Base-by-base conservation (phyloP, 1,140 invertebrate species). In the Drosophila saltans region DNA sequence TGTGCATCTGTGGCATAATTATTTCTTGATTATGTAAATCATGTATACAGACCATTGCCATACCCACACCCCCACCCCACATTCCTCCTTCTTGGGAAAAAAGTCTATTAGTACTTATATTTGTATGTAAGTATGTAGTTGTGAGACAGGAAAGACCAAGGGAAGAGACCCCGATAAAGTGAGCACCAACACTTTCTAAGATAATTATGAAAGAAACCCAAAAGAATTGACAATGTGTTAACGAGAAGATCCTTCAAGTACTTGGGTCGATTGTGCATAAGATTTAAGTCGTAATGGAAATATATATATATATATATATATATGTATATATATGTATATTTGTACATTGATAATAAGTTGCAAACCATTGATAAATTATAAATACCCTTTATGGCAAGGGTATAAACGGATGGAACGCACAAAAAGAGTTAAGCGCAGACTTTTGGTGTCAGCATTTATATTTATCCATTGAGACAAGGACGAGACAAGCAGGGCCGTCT, bases 21-120 rank as follows among this genome's bases (percentile, higher is more conserved):
- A 88, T 88, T 89, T 88, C 71, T 88, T 89, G 84, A 88, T 88
- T 88, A 88, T 88, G 84, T 78, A 89, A 88, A 88, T 88, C 75
- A 71, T 36, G 65, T 67, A 69, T 36, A 55, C 59, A 61, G 45
- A 48, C 16, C 45, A 21, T 48, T 52, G 24, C 45, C 45, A 21
- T 9, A 16, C 24, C 21, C 21, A 21, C 21, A 9, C 8, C 8
- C 2, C 2, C 21, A 3, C 45, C 16, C 2, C 45, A 9, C 21
- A 10, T 26, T 10, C 21, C 8, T 26, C 24, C 21, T 52, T 3
- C 45, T 52, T 48, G 45, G 4, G 45, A n/a, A 48, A 48, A 45
- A 45, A 45, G 43, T 45, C 41, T 43, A 43, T 43, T 16, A 43
- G n/a, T 30, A 3, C 4, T 3, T 30, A 30, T 30, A 30, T 30